phyloP scores from a whole-genome alignment of 2,797 vertebrate species.

The Ispidina picta region DNA sequence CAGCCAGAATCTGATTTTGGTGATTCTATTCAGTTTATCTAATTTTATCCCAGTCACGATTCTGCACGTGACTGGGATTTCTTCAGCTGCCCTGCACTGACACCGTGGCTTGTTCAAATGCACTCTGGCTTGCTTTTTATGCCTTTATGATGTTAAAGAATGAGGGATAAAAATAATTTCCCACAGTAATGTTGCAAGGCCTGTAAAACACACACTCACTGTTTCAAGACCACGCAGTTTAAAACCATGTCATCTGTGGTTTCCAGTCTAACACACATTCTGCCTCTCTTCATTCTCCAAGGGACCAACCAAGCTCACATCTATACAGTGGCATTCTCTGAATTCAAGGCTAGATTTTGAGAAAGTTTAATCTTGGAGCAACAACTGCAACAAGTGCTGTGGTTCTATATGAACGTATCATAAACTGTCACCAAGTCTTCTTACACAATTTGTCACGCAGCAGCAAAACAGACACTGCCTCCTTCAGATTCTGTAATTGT shows the following conservation, averaged over 20 bases:
- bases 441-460: slow-evolving; percentile 51
- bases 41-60: neutral
- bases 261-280: neutral
- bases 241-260: neutral
- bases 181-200: neutral
- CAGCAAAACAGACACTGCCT: neutral
- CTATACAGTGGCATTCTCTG: neutral
- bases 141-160: neutral
- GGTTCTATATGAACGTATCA: slow-evolving; percentile 28
- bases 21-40: neutral
- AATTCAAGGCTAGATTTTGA: neutral
- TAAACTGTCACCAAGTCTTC: slow-evolving; percentile 32
- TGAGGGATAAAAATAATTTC: neutral
- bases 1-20: neutral
- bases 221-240: neutral
- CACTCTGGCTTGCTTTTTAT: neutral
- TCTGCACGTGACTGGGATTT: neutral
- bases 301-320: neutral
- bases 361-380: slow-evolving; percentile 18
- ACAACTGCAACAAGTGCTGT: neutral
- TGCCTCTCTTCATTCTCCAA: neutral
- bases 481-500: neutral
- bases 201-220: neutral
- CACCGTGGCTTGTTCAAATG: neutral
- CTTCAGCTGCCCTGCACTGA: neutral